phyloP scores from a whole-genome alignment of 1,140 invertebrate genomes.

The Drosophila arawakana region DNA sequence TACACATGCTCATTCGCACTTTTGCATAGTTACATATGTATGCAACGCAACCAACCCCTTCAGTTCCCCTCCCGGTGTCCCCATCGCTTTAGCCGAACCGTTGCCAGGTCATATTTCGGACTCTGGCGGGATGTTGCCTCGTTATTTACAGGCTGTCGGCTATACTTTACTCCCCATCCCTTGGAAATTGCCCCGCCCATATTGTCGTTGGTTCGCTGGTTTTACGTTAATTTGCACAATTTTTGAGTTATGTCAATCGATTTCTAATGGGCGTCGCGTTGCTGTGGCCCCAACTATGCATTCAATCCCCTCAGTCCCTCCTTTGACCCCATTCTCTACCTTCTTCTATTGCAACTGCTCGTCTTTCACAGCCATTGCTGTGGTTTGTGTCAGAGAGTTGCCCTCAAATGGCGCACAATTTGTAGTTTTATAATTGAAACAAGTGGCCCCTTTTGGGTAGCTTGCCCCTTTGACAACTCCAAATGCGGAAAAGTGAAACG shows the following conservation, averaged over 20 bases:
- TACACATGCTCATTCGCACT: neutral
- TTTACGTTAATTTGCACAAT: conserved; percentile 74
- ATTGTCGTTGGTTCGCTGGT: conserved; percentile 61
- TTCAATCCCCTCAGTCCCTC: neutral
- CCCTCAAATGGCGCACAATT: conserved; percentile 48
- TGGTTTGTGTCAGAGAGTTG: conserved; percentile 9
- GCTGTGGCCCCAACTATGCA: conserved; percentile 7
- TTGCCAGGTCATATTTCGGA: conserved; percentile 55
- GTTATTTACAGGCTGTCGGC: conserved; percentile 47
- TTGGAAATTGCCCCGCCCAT: conserved; percentile 32
- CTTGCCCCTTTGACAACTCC: conserved; percentile 13
- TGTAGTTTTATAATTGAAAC: conserved; percentile 71
- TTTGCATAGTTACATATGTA: conserved; percentile 23
- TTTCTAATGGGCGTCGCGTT: conserved; percentile 64
- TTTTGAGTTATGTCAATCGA: conserved; percentile 74
- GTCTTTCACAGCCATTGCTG: neutral
- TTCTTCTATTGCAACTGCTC: neutral
- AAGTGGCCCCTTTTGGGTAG: conserved; percentile 40
- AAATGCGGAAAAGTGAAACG: conserved; percentile 19
- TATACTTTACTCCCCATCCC: neutral
- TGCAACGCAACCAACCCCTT: neutral
- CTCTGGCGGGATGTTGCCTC: conserved; percentile 36
- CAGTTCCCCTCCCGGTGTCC: neutral
- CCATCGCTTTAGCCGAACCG: neutral
- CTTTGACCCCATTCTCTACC: neutral